Evolutionary conservation across 2,113 vertebrate species (phyloP).

Genomic region (Cyanistes caeruleus): DNA sequence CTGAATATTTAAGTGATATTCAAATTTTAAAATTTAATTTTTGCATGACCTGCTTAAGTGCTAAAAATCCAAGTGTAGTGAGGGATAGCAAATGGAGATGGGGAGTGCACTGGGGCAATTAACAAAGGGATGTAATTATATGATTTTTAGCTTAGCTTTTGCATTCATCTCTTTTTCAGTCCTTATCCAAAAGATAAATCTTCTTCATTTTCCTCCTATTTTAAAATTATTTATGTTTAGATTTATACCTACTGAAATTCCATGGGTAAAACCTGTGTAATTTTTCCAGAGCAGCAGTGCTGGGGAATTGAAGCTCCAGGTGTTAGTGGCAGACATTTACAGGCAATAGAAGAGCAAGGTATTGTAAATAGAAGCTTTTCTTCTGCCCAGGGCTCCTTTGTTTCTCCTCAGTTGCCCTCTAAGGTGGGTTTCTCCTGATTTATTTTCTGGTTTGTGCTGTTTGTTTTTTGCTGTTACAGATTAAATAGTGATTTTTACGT

Average conservation of each 20-base stretch:
- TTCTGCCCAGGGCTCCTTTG: neutral
- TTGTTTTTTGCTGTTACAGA: neutral
- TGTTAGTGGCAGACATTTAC: neutral
- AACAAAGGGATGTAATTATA: neutral
- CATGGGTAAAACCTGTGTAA: neutral
- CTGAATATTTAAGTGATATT: neutral
- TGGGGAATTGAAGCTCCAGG: neutral
- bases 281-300: neutral
- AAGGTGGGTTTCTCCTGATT: neutral
- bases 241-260: neutral
- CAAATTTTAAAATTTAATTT: neutral
- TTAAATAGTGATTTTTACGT: neutral
- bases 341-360: neutral
- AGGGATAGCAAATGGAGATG: neutral
- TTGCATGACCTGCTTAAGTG: neutral
- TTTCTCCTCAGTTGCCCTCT: neutral
- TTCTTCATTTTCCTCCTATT: neutral
- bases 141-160: neutral
- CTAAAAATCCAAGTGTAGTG: neutral
- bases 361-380: accelerated
- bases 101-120: neutral
- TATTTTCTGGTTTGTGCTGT: neutral
- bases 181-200: neutral
- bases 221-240: neutral
- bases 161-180: neutral